phyloP scores from a whole-genome alignment of 2,797 vertebrate genomes.

The Falco novaeseelandiae region DNA sequence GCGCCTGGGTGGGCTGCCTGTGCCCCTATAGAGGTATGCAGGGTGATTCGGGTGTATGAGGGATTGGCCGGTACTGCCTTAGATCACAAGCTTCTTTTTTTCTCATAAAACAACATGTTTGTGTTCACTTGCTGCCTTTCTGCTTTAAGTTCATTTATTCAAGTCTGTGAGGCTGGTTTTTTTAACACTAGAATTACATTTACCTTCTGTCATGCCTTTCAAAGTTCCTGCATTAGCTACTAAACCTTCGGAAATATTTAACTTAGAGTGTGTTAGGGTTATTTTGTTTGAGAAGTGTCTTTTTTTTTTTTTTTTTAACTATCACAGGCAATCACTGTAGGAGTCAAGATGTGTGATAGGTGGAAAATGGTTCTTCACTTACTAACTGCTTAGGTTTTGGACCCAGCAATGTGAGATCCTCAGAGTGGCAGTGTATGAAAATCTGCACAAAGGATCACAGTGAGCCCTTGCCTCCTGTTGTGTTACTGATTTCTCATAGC shows the following conservation, averaged over 20 bases:
- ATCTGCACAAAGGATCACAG: too few species aligned
- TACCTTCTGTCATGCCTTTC: background rate
- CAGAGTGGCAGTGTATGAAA: background rate
- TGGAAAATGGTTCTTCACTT: background rate
- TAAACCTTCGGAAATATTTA: background rate
- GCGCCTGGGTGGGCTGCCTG: too few species aligned
- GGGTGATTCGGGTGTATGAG: background rate
- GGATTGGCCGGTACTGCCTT: accelerated
- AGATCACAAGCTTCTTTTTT: background rate
- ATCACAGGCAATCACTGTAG: background rate
- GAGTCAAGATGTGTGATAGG: background rate
- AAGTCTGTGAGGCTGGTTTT: background rate
- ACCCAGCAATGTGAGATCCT: background rate
- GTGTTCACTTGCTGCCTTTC: background rate
- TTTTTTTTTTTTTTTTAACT: background rate
- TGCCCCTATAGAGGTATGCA: background rate
- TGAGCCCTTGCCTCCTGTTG: background rate
- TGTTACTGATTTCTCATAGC: background rate
- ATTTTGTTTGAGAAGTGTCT: background rate
- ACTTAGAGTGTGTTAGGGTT: background rate
- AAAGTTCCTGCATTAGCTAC: background rate
- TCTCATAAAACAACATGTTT: background rate
- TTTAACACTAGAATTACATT: background rate
- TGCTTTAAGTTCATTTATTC: background rate
- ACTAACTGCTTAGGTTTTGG: background rate